Evolutionary conservation across 2,888 invertebrate genomes (phyloP).

Genomic region (Macroteleia sp.): DNA sequence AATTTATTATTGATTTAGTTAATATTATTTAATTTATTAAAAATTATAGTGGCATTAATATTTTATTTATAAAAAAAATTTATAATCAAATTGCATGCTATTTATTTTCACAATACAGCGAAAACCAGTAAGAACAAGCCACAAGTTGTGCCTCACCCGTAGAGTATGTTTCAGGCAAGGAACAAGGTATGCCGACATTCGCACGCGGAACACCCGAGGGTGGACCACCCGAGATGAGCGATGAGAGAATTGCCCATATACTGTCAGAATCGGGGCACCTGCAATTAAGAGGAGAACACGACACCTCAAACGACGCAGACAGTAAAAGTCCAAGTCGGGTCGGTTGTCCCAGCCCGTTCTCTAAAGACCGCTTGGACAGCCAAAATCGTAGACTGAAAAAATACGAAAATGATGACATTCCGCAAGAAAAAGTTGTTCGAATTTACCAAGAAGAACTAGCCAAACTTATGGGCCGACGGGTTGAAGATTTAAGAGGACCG

Average conservation of each 20-base stretch:
- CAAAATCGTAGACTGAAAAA: conserved; percentile 92
- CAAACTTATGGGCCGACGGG: conserved; percentile 93
- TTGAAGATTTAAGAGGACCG: conserved; percentile 90
- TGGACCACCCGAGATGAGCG: conserved; percentile 91
- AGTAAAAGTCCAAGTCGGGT: conserved; percentile 91
- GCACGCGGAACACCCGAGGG: conserved; percentile 86
- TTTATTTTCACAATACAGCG: conserved; percentile 33
- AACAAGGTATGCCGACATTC: conserved; percentile 91
- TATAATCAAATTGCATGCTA: conserved; percentile 48
- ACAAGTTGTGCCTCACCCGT: conserved; percentile 84
- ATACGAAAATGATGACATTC: conserved; percentile 96
- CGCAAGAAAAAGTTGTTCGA: conserved; percentile 97
- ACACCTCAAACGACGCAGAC: conserved; percentile 87
- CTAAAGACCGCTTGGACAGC: conserved; percentile 86
- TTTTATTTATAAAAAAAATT: neutral
- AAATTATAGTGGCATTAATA: no score
- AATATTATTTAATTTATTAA: no score
- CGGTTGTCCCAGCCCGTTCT: conserved; percentile 92
- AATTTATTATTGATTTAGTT: no score
- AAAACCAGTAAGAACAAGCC: conserved; percentile 79
- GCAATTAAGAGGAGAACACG: conserved; percentile 88
- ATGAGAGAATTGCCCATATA: conserved; percentile 96
- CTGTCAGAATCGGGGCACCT: conserved; percentile 96
- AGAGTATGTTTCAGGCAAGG: conserved; percentile 89
- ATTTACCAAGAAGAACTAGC: conserved; percentile 98